Base-by-base conservation (phyloP, 2,113 vertebrate species). In the Neomonachus schauinslandi region DNA sequence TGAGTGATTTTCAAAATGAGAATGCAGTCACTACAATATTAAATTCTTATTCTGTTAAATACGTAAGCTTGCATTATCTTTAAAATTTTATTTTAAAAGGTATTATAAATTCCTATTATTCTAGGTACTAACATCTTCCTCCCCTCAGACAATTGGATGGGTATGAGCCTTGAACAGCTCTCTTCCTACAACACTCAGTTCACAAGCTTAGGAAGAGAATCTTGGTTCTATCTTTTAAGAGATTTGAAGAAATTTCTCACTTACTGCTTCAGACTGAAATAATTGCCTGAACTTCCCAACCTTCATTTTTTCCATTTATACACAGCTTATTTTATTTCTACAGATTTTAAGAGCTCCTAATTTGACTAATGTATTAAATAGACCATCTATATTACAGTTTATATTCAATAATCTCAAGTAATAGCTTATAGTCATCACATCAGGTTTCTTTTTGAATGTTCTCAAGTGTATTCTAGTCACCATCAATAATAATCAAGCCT, bases 331-430 rank as follows among this genome's bases (percentile, higher is more conserved):
- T 97, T 96, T 87, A 97, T 90, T 92, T 65, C 65, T 92, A 61
- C 7, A 97, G 72, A 89, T 12, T 19, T 14, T 71, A 59, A 67
- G 79, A 96, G 53, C 39, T 95, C 33, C 63, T 97, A 76, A 93
- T 96, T 96, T 85, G 76, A 89, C 81, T 94, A 96, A 91, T 88
- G 76, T 39, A 84, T 94, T 97, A 94, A 96, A 92, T 71, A 97
- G 90, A 91, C 5, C 69, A 94, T 76, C 95, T 79, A 65, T 95
- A 79, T 92, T 90, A 57, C 2, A 67, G 74, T 88, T 97, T 95
- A 88, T 82, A 92, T 89, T 96, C 72, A 94, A 13, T 85, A 72
- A 85, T 96, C 93, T 97, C 59, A 88, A 97, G 33, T 81, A 67
- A 94, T 89, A 81, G 57, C 19, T 77, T 93, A 46, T 24, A 95